phyloP scores from a whole-genome alignment of 1,140 invertebrate genomes.

The Penaeus vannamei region DNA sequence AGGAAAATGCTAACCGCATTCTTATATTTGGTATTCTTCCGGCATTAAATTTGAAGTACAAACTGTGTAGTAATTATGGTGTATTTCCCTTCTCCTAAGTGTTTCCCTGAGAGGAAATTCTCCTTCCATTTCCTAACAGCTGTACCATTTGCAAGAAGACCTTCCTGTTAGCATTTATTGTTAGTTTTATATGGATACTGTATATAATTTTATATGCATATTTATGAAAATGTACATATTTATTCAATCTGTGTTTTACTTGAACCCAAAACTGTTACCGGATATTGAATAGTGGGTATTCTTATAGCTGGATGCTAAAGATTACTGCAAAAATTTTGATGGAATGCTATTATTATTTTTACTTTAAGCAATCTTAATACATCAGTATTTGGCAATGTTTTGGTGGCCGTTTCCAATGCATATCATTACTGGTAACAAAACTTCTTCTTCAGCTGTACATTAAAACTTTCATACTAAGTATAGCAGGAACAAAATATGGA shows the following conservation, averaged over 20 bases:
- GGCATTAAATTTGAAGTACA: slow-evolving; percentile 60
- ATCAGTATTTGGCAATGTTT: too few relatives aligned
- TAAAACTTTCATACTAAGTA: too few relatives aligned
- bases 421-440: too few relatives aligned
- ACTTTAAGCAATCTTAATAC: too few relatives aligned
- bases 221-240: slow-evolving; percentile 65
- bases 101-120: neutral
- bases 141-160: slow-evolving; percentile 46
- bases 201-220: slow-evolving; percentile 65
- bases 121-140: slow-evolving; percentile 40
- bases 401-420: too few relatives aligned
- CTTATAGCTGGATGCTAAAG: too few relatives aligned
- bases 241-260: slow-evolving; percentile 35
- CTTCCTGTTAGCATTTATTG: slow-evolving; percentile 51
- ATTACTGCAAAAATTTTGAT: too few relatives aligned
- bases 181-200: slow-evolving; percentile 61
- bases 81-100: slow-evolving; percentile 1
- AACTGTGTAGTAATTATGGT: slow-evolving; percentile 16
- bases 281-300: too few relatives aligned
- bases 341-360: too few relatives aligned
- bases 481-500: too few relatives aligned
- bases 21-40: slow-evolving; percentile 26
- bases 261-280: too few relatives aligned
- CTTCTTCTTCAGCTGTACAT: too few relatives aligned
- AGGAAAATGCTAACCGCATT: slow-evolving; percentile 24